Percentiles rank a stretch among this genome's conserved stretches.
Evolutionary conservation across 2,797 vertebrate genomes (phyloP).

Genomic region (Nyctibius grandis): DNA sequence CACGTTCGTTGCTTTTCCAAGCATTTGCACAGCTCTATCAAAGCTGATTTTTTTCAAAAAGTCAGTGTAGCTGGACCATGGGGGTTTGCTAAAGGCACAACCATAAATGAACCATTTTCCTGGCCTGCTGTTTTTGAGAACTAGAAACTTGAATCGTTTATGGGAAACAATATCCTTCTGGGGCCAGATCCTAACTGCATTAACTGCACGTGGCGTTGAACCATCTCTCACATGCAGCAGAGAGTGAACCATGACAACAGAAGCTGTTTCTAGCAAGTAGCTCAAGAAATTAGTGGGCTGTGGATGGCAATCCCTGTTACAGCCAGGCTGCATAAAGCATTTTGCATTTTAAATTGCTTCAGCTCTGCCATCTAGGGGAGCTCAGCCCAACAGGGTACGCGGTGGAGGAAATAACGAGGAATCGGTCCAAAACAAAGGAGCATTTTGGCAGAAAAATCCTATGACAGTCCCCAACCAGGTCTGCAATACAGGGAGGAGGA

Average conservation of each 20-base stretch:
- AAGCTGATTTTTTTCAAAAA: neutral
- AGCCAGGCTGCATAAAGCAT: neutral
- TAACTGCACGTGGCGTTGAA: neutral
- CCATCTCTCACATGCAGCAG: neutral
- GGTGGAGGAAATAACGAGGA: neutral
- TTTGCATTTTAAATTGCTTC: conserved; percentile 30
- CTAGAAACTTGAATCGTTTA: neutral
- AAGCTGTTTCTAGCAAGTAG: neutral
- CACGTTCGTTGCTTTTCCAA: neutral
- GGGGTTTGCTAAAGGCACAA: neutral
- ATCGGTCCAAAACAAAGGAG: neutral
- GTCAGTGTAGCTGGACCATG: neutral
- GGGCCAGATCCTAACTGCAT: neutral
- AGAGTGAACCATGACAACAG: neutral
- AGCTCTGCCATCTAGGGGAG: conserved; percentile 48
- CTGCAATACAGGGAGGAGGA: neutral
- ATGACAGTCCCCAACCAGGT: neutral
- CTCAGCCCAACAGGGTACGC: neutral
- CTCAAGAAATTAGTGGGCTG: neutral
- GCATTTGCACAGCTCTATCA: neutral
- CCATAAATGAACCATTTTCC: neutral
- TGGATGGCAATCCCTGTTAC: neutral
- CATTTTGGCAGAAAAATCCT: neutral
- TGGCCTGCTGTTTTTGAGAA: neutral
- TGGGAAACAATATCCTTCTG: neutral